These are phyloP conservation scores for Drosophila hamatofila DNA, from an alignment of 2,888 invertebrate genomes.

Conservation along the genomic window DNA sequence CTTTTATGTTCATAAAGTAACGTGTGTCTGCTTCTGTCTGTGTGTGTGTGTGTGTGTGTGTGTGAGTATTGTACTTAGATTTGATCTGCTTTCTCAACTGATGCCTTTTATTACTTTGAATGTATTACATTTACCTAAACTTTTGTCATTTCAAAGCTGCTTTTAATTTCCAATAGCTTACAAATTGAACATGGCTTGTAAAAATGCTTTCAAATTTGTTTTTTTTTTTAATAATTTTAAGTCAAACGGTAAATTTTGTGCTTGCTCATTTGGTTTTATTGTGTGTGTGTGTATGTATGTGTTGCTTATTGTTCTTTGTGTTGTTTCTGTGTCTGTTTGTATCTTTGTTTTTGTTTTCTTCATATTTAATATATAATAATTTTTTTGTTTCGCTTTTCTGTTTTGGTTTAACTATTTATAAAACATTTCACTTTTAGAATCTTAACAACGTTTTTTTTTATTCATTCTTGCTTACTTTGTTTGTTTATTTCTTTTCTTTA, in stretches of 20 bases:
- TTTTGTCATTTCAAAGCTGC: constrained; percentile 43
- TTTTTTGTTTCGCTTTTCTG: constrained; percentile 55
- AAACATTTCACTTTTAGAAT: constrained; percentile 83
- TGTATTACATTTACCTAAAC: constrained; percentile 45
- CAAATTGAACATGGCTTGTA: constrained; percentile 64
- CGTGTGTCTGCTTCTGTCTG: constrained; percentile 76
- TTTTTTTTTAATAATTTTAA: constrained; percentile 30
- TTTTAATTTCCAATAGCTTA: constrained; percentile 58
- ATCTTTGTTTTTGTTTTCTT: constrained; percentile 52
- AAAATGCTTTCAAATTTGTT: constrained; percentile 50
- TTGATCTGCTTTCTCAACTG: constrained; percentile 41
- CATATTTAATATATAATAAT: constrained; percentile 71
- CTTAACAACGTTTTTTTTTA: constrained; percentile 77
- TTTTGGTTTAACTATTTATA: constrained; percentile 83
- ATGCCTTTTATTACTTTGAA: constrained; percentile 19
- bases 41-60: constrained; percentile 34
- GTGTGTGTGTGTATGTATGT: constrained; percentile 37
- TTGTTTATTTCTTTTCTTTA: constrained; percentile 36
- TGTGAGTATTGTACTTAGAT: constrained; percentile 37
- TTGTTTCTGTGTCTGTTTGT: constrained; percentile 45
- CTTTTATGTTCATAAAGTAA: constrained; percentile 82
- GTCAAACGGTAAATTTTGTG: constrained; percentile 68
- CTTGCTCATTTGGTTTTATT: constrained; percentile 44
- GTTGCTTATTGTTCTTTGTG: constrained; percentile 46
- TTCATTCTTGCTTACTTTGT: constrained; percentile 29